Evolutionary conservation across 2,888 invertebrate genomes (phyloP), one percentile per base, ranked within the genome.

Genomic region (Metopia argyrocephala): DNA sequence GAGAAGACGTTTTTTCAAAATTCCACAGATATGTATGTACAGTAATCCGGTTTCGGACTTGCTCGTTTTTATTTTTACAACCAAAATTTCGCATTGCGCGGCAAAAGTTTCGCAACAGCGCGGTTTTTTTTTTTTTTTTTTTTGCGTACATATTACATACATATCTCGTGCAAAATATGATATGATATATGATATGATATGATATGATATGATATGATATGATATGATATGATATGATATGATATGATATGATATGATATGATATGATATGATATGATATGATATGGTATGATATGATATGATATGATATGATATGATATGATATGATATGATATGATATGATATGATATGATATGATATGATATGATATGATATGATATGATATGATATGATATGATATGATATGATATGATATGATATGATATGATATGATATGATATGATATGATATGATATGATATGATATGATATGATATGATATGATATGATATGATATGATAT

Each of bases 141-240:
- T n/a, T n/a, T n/a, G n/a, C n/a, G n/a, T n/a, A n/a, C n/a, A n/a
- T n/a, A n/a, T n/a, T n/a, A n/a, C n/a, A n/a, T n/a, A n/a, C n/a
- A n/a, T n/a, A n/a, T n/a, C n/a, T n/a, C n/a, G n/a, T n/a, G n/a
- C n/a, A n/a, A n/a, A n/a, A n/a, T n/a, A n/a, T n/a, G n/a, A n/a
- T n/a, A n/a, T n/a, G n/a, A n/a, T n/a, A n/a, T n/a, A n/a, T n/a
- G n/a, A n/a, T n/a, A n/a, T n/a, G n/a, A n/a, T n/a, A n/a, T n/a
- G n/a, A n/a, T n/a, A n/a, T n/a, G 28, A 54, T 68, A 68, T 68
- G 68, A 68, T 68, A 54, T 68, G 68, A 68, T 31, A 68, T 68
- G 68, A 68, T 68, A 68, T 68, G 68, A 68, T 31, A 68, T 68
- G 68, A 54, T 54, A 27, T 48, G 48, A 48, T 48, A 48, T 48